Evolutionary conservation across 2,113 vertebrate genomes (phyloP), one percentile per base, ranked within the genome.

Genomic region (Jacana jacana): DNA sequence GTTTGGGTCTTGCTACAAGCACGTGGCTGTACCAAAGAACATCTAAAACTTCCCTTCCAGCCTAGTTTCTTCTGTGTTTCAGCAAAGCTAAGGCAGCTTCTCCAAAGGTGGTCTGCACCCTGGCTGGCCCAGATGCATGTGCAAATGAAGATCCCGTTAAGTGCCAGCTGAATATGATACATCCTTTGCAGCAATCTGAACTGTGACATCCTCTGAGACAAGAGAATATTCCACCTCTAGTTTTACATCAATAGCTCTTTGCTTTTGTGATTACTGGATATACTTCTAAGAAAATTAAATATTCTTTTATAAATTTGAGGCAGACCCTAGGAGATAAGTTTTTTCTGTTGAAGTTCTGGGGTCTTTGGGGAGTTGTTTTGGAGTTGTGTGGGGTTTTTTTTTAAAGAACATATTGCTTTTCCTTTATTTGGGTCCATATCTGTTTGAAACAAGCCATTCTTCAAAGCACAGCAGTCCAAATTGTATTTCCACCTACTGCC

Each of bases 341-440:
- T 10, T 8, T 49, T 40, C 51, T 33, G 8, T 55, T 30, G 10
- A 14, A 42, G 7, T 37, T 18, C 37, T 8, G 14, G 22, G 20
- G 20, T 2, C 7, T 35, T 39, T 39, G 1, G 3, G 6, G 27
- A 17, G 9, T n/a, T 63, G 15, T 4, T 17, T 5, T 5, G 4
- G 16, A 7, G 17, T 20, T 72, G 71, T 63, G 24, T 19, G 61
- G 2, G 2, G 3, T 1, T 22, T 70, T 61, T 6, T 14, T 49
- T 42, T 6, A 4, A 69, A 83, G 11, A 58, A 54, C 3, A 0
- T 13, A 25, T 4, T 46, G 31, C 0, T 70, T 91, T 63, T 79
- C 16, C 19, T 78, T 83, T 65, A 19, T 33, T 69, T 83, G 27
- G 3, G 14, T 68, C 63, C 16, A 9, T n/a, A 37, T 10, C 1